These are phyloP conservation scores for Oophaga pumilio DNA, from an alignment of 2,113 vertebrate genomes.

Conservation along the genomic window DNA sequence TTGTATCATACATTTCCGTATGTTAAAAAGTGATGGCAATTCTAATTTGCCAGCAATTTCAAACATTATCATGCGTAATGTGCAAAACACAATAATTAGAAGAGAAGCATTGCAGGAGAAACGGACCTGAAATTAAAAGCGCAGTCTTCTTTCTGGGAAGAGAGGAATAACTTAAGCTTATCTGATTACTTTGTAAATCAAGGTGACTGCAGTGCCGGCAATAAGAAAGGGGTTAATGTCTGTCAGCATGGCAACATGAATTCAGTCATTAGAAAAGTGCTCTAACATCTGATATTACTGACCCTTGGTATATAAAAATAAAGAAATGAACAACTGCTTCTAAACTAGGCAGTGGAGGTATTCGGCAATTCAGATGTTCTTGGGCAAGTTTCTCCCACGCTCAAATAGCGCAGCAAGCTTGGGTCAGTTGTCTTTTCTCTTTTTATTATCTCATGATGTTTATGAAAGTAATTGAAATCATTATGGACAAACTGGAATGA, in stretches of 20 bases:
- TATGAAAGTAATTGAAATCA: neutral
- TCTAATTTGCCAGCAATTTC: conserved; percentile 38
- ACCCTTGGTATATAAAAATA: conserved; percentile 5
- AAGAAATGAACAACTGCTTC: conserved; percentile 13
- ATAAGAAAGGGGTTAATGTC: conserved; percentile 47
- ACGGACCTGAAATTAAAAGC: conserved; percentile 40
- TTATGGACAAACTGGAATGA: neutral
- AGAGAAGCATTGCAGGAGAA: conserved; percentile 32
- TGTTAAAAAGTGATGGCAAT: conserved; percentile 47
- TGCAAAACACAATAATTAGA: conserved; percentile 38
- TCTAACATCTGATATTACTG: conserved; percentile 37
- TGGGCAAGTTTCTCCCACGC: neutral
- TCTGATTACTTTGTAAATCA: conserved; percentile 45
- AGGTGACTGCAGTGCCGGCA: conserved; percentile 20
- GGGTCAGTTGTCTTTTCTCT: neutral
- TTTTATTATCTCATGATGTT: neutral
- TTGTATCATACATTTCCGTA: conserved; percentile 44
- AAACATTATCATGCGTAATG: conserved; percentile 44
- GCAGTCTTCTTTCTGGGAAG: conserved; percentile 16
- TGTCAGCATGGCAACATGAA: conserved; percentile 46
- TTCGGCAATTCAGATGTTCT: neutral
- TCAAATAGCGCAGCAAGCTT: neutral
- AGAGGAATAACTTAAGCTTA: conserved; percentile 34
- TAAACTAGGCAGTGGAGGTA: neutral
- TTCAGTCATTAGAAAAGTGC: conserved; percentile 25